These are phyloP conservation scores for Ispidina lecontei DNA, from an alignment of 2,797 vertebrate genomes.

Conservation along the genomic window DNA sequence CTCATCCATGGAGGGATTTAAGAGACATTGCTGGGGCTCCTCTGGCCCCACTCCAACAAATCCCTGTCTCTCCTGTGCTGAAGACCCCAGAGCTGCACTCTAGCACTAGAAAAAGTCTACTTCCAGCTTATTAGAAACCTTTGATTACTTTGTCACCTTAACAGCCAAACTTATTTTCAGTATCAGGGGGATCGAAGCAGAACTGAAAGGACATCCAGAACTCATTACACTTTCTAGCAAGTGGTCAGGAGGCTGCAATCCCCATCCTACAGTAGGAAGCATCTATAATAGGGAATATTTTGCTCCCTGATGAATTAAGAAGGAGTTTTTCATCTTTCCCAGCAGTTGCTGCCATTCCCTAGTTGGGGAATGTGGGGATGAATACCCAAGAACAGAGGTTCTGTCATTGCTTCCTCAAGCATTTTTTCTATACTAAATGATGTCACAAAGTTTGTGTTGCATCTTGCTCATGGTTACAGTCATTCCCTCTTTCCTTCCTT, in stretches of 20 bases:
- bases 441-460: conserved; percentile 16
- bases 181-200: neutral
- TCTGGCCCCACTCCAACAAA: no score
- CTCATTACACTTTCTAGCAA: neutral
- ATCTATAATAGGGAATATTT: neutral
- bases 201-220: neutral
- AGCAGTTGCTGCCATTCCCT: neutral
- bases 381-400: neutral
- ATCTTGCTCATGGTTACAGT: conserved; percentile 32
- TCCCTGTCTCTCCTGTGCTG: no score
- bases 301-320: neutral
- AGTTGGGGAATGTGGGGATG: neutral
- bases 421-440: neutral
- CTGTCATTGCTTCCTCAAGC: neutral
- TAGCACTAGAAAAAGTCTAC: neutral
- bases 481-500: conserved; percentile 38
- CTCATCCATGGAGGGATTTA: no score
- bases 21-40: no score
- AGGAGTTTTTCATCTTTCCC: neutral
- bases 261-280: neutral
- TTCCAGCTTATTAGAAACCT: neutral
- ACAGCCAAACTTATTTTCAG: neutral
- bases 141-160: neutral
- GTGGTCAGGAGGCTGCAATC: neutral
- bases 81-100: no score